Conservation (phyloP, 1,140 invertebrate genomes). For the Camponotus vicinus region DNA sequence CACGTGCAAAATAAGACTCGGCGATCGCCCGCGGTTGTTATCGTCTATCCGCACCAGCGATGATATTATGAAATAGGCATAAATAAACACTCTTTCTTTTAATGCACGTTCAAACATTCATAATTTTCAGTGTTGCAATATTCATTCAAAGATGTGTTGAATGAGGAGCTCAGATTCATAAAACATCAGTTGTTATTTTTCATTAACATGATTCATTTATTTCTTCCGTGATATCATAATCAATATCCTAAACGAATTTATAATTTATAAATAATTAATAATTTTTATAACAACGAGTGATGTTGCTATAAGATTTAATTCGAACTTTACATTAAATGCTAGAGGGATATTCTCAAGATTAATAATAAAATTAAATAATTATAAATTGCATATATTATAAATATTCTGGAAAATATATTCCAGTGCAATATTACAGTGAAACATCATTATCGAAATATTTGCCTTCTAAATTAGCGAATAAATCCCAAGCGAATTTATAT, state of each 20-base stretch:
- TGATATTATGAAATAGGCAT: slow-evolving; percentile 30
- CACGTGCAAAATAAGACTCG: slow-evolving; percentile 12
- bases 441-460: neutral
- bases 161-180: neutral
- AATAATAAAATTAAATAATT: neutral
- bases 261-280: too few relatives aligned
- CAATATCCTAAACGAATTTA: neutral
- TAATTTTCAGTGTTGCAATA: slow-evolving; percentile 26
- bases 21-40: neutral
- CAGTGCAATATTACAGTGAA: neutral
- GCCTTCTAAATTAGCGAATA: neutral
- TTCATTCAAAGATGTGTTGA: slow-evolving; percentile 19
- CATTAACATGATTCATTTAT: neutral
- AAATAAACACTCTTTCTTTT: slow-evolving; percentile 26
- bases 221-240: neutral
- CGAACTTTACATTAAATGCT: neutral
- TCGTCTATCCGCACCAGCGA: neutral
- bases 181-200: neutral
- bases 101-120: slow-evolving; percentile 19
- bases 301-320: neutral
- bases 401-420: neutral
- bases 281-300: too few relatives aligned
- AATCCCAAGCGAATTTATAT: too few relatives aligned
- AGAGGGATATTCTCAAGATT: neutral
- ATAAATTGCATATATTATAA: neutral